A percentile compares a stretch with the other conserved stretches of the same genome.
These are phyloP conservation scores for Noctua fimbriata DNA, from an alignment of 2,888 invertebrate species.

Conservation along the genomic window DNA sequence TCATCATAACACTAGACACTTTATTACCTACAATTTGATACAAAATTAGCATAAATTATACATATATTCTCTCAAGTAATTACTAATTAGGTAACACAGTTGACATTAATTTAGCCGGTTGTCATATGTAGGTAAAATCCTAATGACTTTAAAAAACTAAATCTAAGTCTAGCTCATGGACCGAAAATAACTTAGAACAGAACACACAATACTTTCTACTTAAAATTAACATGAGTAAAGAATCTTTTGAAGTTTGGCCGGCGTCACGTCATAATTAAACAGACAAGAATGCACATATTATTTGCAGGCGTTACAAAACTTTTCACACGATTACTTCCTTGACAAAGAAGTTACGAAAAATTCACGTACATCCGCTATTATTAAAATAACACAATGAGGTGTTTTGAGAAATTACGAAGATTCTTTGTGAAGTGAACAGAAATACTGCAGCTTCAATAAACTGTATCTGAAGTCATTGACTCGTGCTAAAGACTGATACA, in stretches of 20 bases:
- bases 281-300: constrained; percentile 73
- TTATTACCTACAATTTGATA: constrained; percentile 7
- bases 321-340: constrained; percentile 88
- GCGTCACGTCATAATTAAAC: constrained; percentile 63
- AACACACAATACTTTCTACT: constrained; percentile 55
- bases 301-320: constrained; percentile 72
- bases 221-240: constrained; percentile 55
- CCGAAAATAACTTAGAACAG: background rate
- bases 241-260: constrained; percentile 63
- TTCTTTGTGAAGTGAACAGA: constrained; percentile 76
- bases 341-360: constrained; percentile 88
- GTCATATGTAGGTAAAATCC: background rate
- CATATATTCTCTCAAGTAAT: constrained; percentile 4
- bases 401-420: constrained; percentile 80
- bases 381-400: constrained; percentile 81
- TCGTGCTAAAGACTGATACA: constrained; percentile 49
- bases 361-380: constrained; percentile 85
- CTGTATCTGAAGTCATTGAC: constrained; percentile 69
- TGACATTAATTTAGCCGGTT: constrained; percentile 9
- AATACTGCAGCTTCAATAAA: constrained; percentile 52
- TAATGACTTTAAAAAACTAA: background rate
- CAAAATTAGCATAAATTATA: constrained; percentile 24
- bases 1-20: constrained; percentile 8
- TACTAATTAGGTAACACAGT: constrained; percentile 28
- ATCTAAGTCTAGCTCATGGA: background rate